Evolutionary conservation across 2,888 invertebrate genomes (phyloP), one percentile per base, ranked within the genome.

Genomic region (Zootermopsis nevadensis): DNA sequence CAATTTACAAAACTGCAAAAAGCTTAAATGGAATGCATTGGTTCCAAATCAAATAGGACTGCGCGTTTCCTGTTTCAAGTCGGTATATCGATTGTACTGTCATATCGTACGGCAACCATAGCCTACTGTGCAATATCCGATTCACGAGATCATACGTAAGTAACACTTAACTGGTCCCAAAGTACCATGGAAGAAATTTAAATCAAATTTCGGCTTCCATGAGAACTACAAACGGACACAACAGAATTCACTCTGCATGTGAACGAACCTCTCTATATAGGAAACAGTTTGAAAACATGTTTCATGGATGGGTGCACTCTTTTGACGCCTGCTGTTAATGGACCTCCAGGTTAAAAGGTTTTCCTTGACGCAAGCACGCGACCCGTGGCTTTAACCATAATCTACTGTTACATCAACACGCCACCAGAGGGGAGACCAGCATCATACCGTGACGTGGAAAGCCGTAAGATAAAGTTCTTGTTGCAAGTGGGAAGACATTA

Each of bases 291-390:
- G 31, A 77, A 77, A 48, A 53, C 77, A 77, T 48, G 24, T 60
- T 60, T 79, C 38, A 60, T 38, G 79, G 60, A 55, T 60, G 66
- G 66, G 38, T 35, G 66, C 33, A 60, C 38, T n/a, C 76, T 42
- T 27, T 42, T 48, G 48, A 38, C 48, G 76, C 42, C 38, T 35
- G 79, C 60, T 66, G 79, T 66, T 77, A 77, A 77, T 77, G 77
- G 77, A 77, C n/a, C 66, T 53, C n/a, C n/a, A 66, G 60, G 79
- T 79, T 79, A 79, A 79, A 79, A 66, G 79, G 79, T 35, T 66
- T 79, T 38, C 66, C 79, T 38, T 33, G 33, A 35, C 60, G 31
- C n/a, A 55, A 79, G n/a, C 60, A 35, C 79, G 79, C 79, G 79
- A 79, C 48, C 66, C 55, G 77, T 77, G 77, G 33, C 77, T 77